A percentile compares a stretch with the other conserved stretches of the same genome.
Conservation (phyloP, 2,888 invertebrate genomes). For the Dastarcus helophoroides region DNA sequence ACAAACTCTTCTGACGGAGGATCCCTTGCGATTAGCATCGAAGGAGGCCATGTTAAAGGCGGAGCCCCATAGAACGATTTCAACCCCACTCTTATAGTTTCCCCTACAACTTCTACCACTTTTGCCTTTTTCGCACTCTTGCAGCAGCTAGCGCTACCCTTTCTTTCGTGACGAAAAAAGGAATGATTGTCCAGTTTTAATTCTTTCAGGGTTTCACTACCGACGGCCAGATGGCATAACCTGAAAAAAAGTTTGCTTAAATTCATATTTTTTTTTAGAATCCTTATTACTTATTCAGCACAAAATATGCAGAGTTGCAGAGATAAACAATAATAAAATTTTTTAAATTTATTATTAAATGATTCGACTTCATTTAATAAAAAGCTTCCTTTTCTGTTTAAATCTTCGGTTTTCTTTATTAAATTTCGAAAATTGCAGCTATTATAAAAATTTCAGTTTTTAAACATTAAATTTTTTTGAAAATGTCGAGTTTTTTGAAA, state of each 20-base stretch:
- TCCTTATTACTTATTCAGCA: too few relatives aligned
- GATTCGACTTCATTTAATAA: too few relatives aligned
- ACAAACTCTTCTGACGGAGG: slow-evolving; percentile 23
- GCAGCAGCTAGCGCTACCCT: slow-evolving; percentile 31
- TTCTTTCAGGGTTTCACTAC: slow-evolving; percentile 28
- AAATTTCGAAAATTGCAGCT: too few relatives aligned
- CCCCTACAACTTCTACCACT: slow-evolving; percentile 9
- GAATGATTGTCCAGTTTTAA: slow-evolving; percentile 25
- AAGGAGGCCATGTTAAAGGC: slow-evolving; percentile 39
- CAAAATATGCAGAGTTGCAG: too few relatives aligned
- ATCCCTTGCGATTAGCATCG: slow-evolving; percentile 35
- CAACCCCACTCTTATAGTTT: slow-evolving; percentile 14
- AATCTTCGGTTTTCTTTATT: too few relatives aligned
- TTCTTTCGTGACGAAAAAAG: slow-evolving; percentile 27
- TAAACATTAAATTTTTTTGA: too few relatives aligned
- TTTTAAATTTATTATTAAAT: too few relatives aligned
- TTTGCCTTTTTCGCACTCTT: slow-evolving; percentile 16
- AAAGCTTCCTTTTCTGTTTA: too few relatives aligned
- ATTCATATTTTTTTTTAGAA: neutral
- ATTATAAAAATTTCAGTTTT: too few relatives aligned
- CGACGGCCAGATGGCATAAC: slow-evolving; percentile 13
- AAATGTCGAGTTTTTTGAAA: too few relatives aligned
- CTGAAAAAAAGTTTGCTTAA: slow-evolving; percentile 6
- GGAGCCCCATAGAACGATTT: slow-evolving; percentile 25
- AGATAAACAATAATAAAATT: too few relatives aligned